A percentile compares a stretch with the other conserved stretches of the same genome.
Conservation (phyloP, 2,797 vertebrate genomes). For the Spea hammondii region DNA sequence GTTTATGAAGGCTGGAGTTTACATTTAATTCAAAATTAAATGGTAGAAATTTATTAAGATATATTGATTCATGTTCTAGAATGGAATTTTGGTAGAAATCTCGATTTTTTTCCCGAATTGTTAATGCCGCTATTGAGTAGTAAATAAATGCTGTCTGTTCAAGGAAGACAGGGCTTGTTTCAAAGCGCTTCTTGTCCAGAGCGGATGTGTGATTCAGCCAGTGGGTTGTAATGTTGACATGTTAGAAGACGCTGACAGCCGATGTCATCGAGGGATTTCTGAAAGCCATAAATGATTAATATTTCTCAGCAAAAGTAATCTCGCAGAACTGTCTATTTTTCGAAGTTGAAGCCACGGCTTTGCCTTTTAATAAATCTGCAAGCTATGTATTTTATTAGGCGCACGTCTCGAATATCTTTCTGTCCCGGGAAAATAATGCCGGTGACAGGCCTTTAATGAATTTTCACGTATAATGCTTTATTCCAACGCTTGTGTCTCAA, state of each 20-base stretch:
- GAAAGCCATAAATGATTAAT: slow-evolving; percentile 35
- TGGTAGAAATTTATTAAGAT: too few relatives aligned
- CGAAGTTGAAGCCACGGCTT: not conserved
- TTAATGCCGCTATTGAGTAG: too few relatives aligned
- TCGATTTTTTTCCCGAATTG: too few relatives aligned
- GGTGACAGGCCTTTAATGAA: slow-evolving; percentile 36
- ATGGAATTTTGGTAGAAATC: too few relatives aligned
- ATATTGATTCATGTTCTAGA: too few relatives aligned
- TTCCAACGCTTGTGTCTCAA: slow-evolving; percentile 1
- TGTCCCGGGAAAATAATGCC: not conserved
- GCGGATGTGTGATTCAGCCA: not conserved
- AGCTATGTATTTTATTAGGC: slow-evolving; percentile 24
- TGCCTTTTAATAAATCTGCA: slow-evolving; percentile 29
- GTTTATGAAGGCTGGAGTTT: too few relatives aligned
- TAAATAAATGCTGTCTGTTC: too few relatives aligned
- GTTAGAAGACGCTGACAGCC: slow-evolving; percentile 13
- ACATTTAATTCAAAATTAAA: too few relatives aligned
- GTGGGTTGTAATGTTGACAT: not conserved
- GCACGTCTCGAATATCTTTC: not conserved
- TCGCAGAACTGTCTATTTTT: slow-evolving; percentile 5
- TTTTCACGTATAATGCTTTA: slow-evolving; percentile 14
- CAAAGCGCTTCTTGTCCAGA: not conserved
- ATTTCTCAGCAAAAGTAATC: slow-evolving; percentile 23
- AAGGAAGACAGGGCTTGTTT: too few relatives aligned
- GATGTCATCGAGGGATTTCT: slow-evolving; percentile 11